Conservation (phyloP, 2,888 invertebrate genomes). For the Eupithecia exiguata region DNA sequence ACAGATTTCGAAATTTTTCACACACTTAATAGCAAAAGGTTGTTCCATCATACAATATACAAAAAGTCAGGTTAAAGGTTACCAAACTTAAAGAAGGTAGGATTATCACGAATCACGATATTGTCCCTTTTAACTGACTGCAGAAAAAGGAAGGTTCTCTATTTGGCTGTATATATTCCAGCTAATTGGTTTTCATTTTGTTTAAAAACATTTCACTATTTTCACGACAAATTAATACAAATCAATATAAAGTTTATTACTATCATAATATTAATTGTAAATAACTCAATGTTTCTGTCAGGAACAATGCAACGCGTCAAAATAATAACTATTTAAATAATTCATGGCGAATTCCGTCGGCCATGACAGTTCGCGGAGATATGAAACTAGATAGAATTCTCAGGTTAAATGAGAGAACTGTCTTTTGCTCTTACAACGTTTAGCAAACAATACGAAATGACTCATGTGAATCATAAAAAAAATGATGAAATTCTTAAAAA, state of each 20-base stretch:
- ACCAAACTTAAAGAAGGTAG: too few relatives aligned
- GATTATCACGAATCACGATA: too few relatives aligned
- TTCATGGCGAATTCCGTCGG: conserved; percentile 59
- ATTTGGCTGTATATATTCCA: neutral
- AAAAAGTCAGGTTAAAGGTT: too few relatives aligned
- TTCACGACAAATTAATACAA: neutral
- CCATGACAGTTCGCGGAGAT: conserved; percentile 45
- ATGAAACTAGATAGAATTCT: conserved; percentile 17
- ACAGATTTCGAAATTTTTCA: too few relatives aligned
- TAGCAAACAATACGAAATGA: too few relatives aligned
- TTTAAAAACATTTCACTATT: neutral
- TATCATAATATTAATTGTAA: neutral
- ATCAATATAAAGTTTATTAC: neutral
- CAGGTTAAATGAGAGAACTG: neutral
- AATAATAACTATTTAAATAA: conserved; percentile 57
- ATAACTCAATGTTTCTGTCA: conserved; percentile 12
- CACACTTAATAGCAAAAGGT: too few relatives aligned
- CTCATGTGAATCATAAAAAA: too few relatives aligned
- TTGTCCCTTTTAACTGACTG: too few relatives aligned
- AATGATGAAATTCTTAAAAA: too few relatives aligned
- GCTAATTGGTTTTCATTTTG: neutral
- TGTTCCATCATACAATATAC: too few relatives aligned
- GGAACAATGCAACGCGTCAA: conserved; percentile 27
- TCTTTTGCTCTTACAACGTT: neutral
- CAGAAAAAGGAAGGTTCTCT: too few relatives aligned